Evolutionary conservation across 2,797 vertebrate genomes (phyloP), one percentile per base, ranked within the genome.

Genomic region (Knipowitschia caucasica): DNA sequence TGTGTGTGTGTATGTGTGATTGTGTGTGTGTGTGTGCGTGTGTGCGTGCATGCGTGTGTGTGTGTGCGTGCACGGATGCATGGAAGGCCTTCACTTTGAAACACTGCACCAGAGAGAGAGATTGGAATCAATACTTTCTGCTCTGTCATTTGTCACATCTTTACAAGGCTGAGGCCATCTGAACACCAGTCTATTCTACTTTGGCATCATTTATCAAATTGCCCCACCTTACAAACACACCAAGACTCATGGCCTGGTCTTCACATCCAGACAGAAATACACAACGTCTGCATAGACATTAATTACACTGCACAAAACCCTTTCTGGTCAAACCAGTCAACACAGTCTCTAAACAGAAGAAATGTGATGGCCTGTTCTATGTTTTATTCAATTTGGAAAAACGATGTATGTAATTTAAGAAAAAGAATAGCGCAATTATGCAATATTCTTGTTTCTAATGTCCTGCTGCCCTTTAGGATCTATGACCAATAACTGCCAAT

Each of bases 91-190:
- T 92, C 89, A 91, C 89, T 91, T 89, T 94, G 92, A 94, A 95
- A 93, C 92, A 91, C 91, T 90, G 92, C 91, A 92, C 92, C 92
- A 90, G 87, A 91, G 92, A 84, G 92, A 84, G 75, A 92, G 91
- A 94, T 94, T 93, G 90, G 91, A 94, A 97, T 98, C 94, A 93
- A 97, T 97, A 96, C 92, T 93, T 93, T 91, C 91, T 92, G 91
- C 91, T 88, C 92, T 86, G 91, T 95, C 94, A 95, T 96, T 97
- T 96, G 94, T 97, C 95, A 97, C 92, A 93, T 94, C 93, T 97
- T 96, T 95, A 96, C 95, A 96, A 96, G 93, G 92, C 92, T 95
- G 93, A 86, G 85, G 72, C 85, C 82, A 84, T 86, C 83, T 82
- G 77, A 95, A 93, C 86, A 81, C 74, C 74, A 95, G 93, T 95